A percentile compares a stretch with the other conserved stretches of the same genome.
These are phyloP conservation scores for Vanessa atalanta DNA, from an alignment of 1,140 invertebrate species.

Conservation along the genomic window DNA sequence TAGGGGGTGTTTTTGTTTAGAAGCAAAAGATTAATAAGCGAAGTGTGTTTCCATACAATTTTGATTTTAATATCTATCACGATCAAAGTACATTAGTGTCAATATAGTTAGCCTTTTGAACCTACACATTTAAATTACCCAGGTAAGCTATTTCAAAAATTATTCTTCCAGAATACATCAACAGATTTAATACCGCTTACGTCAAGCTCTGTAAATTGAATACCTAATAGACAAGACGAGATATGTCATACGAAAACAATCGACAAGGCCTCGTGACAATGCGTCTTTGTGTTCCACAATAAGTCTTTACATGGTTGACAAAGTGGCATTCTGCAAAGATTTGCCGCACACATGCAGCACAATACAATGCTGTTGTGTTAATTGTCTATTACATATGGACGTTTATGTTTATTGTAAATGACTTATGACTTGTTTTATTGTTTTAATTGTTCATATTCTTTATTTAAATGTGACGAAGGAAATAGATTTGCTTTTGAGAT, in stretches of 20 bases:
- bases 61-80: too few species aligned
- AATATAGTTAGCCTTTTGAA: too few species aligned
- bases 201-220: slow-evolving; percentile 36
- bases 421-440: slow-evolving; percentile 40
- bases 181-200: slow-evolving; percentile 17
- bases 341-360: slow-evolving; percentile 57
- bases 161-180: background rate
- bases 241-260: slow-evolving; percentile 41
- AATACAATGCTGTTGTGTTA: slow-evolving; percentile 47
- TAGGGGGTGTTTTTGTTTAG: too few species aligned
- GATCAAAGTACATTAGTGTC: too few species aligned
- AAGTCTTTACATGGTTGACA: slow-evolving; percentile 65
- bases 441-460: slow-evolving; percentile 40
- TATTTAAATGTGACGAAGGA: background rate
- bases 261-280: slow-evolving; percentile 63
- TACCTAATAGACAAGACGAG: slow-evolving; percentile 35
- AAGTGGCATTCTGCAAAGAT: slow-evolving; percentile 70
- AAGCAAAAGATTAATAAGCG: too few species aligned
- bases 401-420: slow-evolving; percentile 61
- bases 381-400: slow-evolving; percentile 57
- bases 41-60: too few species aligned
- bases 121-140: too few species aligned
- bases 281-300: slow-evolving; percentile 64
- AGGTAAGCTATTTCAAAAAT: background rate
- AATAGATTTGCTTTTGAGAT: background rate